Evolutionary conservation across 2,113 vertebrate genomes (phyloP).

Genomic region (Platanista minor): DNA sequence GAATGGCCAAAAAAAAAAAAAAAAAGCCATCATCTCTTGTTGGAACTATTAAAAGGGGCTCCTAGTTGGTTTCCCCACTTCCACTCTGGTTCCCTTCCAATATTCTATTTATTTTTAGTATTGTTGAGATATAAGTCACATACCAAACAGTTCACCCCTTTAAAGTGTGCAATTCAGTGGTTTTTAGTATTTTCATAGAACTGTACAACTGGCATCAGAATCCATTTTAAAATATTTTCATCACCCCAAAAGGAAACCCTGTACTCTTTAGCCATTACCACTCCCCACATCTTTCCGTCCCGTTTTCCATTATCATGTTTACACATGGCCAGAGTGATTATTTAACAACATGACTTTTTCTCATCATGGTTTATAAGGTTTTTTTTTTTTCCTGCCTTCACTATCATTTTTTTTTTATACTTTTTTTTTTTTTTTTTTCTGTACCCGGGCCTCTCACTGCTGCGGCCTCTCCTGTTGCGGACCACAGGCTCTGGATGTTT

Average conservation of each 20-base stretch:
- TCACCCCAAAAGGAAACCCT: not conserved
- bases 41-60: not conserved
- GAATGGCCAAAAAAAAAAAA: too few relatives aligned
- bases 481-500: too few relatives aligned
- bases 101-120: not conserved
- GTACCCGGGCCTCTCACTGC: too few relatives aligned
- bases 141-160: not conserved
- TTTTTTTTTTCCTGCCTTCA: too few relatives aligned
- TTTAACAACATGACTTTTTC: conserved; percentile 16
- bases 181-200: not conserved
- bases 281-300: not conserved
- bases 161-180: not conserved
- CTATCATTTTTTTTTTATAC: too few relatives aligned
- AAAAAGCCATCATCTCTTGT: not conserved
- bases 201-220: not conserved
- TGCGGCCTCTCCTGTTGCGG: too few relatives aligned
- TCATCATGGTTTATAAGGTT: not conserved
- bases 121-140: conserved; percentile 5
- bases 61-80: not conserved
- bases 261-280: not conserved
- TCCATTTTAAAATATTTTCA: not conserved
- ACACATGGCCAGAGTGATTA: not conserved
- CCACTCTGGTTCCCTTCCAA: not conserved
- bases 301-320: not conserved
- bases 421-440: too few relatives aligned